Evolutionary conservation across 2,113 vertebrate species (phyloP).

Genomic region (Chionomys nivalis): DNA sequence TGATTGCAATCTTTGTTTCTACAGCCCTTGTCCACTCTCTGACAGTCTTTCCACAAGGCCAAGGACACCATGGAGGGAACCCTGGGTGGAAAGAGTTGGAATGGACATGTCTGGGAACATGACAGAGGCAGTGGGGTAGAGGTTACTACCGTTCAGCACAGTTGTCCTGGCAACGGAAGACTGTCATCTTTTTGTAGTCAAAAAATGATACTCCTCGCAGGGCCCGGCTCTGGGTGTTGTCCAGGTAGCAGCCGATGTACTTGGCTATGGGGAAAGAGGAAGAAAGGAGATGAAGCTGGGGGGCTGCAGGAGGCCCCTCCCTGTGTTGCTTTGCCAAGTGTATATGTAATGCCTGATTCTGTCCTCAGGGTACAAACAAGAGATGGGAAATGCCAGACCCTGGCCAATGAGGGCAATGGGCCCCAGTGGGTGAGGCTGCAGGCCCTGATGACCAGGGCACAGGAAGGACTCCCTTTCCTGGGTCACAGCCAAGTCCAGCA

Average conservation of each 20-base stretch:
- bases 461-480: background rate
- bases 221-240: constrained; percentile 92
- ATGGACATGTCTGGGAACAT: background rate
- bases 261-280: constrained; percentile 87
- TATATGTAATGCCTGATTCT: background rate
- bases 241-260: constrained; percentile 95
- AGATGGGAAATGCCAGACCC: background rate
- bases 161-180: constrained; percentile 99
- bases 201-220: constrained; percentile 97
- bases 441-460: background rate
- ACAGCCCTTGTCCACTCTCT: background rate
- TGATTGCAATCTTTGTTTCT: background rate
- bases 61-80: background rate
- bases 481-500: background rate
- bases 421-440: too few species aligned
- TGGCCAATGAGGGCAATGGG: background rate
- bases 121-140: rapidly evolving
- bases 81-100: background rate
- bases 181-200: constrained; percentile 99
- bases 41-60: background rate
- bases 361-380: background rate
- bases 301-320: background rate
- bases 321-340: background rate
- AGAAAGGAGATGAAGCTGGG: constrained; percentile 13
- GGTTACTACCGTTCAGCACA: constrained; percentile 95